These are phyloP conservation scores for Charanyca ferruginea DNA, from an alignment of 2,888 invertebrate species.

Conservation along the genomic window DNA sequence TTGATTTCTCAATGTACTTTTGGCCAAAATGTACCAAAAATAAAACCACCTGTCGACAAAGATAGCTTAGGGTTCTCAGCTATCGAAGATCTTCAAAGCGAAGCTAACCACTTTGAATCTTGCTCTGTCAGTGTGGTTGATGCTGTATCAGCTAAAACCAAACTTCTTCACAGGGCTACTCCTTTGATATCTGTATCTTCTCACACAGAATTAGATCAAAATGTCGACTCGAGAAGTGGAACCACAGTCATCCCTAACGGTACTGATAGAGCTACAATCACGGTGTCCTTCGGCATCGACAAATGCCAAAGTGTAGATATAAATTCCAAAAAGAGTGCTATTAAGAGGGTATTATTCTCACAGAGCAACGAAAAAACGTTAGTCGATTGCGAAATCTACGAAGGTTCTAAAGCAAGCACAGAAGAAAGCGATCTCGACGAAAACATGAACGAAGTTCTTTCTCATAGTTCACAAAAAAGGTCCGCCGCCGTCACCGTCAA, in stretches of 20 bases:
- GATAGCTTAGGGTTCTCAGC: conserved; percentile 72
- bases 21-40: conserved; percentile 48
- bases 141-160: conserved; percentile 20
- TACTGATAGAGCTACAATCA: conserved; percentile 66
- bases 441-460: conserved; percentile 70
- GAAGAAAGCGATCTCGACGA: conserved; percentile 71
- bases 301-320: conserved; percentile 77
- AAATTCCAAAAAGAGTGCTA: conserved; percentile 74
- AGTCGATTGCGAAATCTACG: conserved; percentile 79
- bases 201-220: conserved; percentile 64
- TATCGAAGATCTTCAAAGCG: conserved; percentile 70
- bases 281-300: conserved; percentile 76
- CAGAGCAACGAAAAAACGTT: conserved; percentile 69
- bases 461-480: conserved; percentile 71
- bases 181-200: conserved; percentile 69
- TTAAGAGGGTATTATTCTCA: conserved; percentile 74
- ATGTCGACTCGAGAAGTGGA: conserved; percentile 59
- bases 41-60: conserved; percentile 43
- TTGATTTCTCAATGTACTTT: conserved; percentile 31
- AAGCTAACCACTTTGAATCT: conserved; percentile 44
- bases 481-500: conserved; percentile 78
- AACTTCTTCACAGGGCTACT: conserved; percentile 18
- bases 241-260: conserved; percentile 67
- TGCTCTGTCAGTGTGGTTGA: conserved; percentile 22
- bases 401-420: conserved; percentile 71